phyloP scores from a whole-genome alignment of 2,797 vertebrate species.

The Anguilla obscura region DNA sequence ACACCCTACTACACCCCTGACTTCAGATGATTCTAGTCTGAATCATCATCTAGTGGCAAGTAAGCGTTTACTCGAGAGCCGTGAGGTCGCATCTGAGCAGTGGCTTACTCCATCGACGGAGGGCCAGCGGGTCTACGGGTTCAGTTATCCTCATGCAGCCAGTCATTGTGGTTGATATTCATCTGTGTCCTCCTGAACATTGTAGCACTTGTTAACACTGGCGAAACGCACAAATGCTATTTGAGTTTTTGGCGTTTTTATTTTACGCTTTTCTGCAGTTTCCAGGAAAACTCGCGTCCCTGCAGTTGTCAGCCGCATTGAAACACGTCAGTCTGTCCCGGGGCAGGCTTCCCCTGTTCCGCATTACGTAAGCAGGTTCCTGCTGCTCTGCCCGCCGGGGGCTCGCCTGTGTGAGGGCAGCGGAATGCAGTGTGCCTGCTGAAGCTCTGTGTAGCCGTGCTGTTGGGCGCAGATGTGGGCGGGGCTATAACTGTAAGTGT shows the following conservation, averaged over 20 bases:
- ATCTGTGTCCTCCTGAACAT: neutral
- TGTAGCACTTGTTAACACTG: neutral
- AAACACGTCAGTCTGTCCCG: neutral
- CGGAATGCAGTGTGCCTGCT: too few species aligned
- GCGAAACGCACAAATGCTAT: too few species aligned
- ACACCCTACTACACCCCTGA: too few species aligned
- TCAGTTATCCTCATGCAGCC: too few species aligned
- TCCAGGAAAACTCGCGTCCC: neutral
- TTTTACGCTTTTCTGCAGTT: neutral
- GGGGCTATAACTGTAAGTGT: too few species aligned
- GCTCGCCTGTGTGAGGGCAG: too few species aligned
- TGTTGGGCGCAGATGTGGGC: neutral
- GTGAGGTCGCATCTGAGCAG: neutral
- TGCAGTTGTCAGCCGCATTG: neutral
- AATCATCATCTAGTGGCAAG: constrained; percentile 76
- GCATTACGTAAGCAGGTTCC: neutral
- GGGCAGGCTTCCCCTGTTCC: neutral
- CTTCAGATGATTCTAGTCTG: constrained; percentile 14
- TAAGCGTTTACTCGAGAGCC: constrained; percentile 63
- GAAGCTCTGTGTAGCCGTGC: too few species aligned
- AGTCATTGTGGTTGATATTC: too few species aligned
- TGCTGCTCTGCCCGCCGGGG: neutral
- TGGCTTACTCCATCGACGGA: neutral
- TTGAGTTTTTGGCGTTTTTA: neutral
- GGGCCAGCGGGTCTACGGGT: too few species aligned